Evolutionary conservation across 2,797 vertebrate genomes (phyloP).

Genomic region (Holocentrus rufus): DNA sequence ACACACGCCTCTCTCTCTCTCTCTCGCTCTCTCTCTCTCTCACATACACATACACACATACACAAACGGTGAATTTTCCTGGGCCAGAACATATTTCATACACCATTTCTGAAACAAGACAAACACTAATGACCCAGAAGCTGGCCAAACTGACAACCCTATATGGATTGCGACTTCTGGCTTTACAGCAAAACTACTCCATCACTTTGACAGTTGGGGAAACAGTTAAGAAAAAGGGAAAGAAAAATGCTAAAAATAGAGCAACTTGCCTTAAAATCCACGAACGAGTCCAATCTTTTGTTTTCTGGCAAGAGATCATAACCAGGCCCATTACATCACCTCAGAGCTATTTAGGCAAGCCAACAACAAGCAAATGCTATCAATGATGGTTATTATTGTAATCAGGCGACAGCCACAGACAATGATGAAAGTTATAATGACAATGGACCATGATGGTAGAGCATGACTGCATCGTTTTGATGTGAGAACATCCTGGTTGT

Average conservation of each 20-base stretch:
- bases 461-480: neutral
- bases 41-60: constrained; percentile 37
- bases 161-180: constrained; percentile 59
- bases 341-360: constrained; percentile 29
- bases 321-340: constrained; percentile 50
- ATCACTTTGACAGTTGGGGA: constrained; percentile 38
- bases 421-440: neutral
- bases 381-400: constrained; percentile 22
- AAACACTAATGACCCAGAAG: constrained; percentile 48
- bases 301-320: constrained; percentile 35
- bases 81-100: constrained; percentile 58
- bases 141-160: constrained; percentile 44
- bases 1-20: no score
- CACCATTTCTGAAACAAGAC: constrained; percentile 56
- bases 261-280: constrained; percentile 29
- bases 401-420: constrained; percentile 2
- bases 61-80: constrained; percentile 32
- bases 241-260: constrained; percentile 62
- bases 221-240: constrained; percentile 16
- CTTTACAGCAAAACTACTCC: constrained; percentile 44
- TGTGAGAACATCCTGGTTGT: neutral
- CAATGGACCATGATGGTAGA: neutral
- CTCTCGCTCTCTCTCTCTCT: constrained; percentile 9
- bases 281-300: constrained; percentile 40
- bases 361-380: constrained; percentile 12